Evolutionary conservation across 2,113 vertebrate species (phyloP).

Genomic region (Misgurnus anguillicaudatus): DNA sequence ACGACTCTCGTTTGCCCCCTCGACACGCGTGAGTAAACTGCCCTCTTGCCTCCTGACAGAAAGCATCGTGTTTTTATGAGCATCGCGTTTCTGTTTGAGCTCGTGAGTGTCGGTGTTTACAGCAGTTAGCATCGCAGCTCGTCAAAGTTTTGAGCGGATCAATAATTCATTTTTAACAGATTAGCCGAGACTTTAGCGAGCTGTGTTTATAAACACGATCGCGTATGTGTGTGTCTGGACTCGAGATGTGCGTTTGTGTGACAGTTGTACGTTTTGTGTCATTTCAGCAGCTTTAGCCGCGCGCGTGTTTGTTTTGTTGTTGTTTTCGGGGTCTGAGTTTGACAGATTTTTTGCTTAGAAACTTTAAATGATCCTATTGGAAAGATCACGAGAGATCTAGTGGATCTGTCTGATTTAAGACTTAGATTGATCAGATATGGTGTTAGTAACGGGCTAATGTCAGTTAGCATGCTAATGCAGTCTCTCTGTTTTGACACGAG

Average conservation of each 20-base stretch:
- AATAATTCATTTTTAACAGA: not conserved
- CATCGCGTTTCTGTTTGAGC: conserved; percentile 23
- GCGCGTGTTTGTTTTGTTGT: conserved; percentile 28
- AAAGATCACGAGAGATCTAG: not conserved
- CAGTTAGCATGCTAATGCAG: conserved; percentile 40
- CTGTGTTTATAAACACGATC: not conserved
- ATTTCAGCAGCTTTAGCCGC: conserved; percentile 16
- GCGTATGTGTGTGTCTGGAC: conserved; percentile 1
- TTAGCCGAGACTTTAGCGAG: not conserved
- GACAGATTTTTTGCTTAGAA: not conserved
- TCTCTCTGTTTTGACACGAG: not conserved
- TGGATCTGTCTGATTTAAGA: not conserved
- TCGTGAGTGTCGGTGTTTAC: conserved; percentile 7
- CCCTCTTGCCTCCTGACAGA: not conserved
- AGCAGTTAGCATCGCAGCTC: conserved; percentile 16
- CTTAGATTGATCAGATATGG: not conserved
- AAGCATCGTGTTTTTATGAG: not conserved
- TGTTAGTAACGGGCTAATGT: conserved; percentile 5
- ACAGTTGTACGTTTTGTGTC: conserved; percentile 17
- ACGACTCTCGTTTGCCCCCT: conserved; percentile 29
- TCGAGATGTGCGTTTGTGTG: conserved; percentile 8
- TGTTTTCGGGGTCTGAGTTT: not conserved
- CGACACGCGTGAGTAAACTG: conserved; percentile 32
- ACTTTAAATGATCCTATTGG: not conserved
- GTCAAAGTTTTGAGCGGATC: conserved; percentile 35